Evolutionary conservation across 2,888 invertebrate genomes (phyloP).

Genomic region (Macropis europaea): DNA sequence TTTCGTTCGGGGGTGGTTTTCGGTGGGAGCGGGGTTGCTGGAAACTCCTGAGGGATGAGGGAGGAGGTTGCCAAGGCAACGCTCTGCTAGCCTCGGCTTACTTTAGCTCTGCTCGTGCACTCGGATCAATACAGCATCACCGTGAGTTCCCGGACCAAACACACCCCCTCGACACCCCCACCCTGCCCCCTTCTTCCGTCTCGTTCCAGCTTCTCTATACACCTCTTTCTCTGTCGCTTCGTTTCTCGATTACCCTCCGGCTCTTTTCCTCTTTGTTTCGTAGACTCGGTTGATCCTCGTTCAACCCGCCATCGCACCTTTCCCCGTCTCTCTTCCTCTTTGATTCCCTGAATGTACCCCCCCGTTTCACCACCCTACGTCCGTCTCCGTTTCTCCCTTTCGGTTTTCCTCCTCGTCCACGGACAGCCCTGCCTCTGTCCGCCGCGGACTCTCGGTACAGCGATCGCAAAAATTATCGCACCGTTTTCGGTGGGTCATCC

Average conservation of each 20-base stretch:
- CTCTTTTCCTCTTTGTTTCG: slow-evolving; percentile 31
- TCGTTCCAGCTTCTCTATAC: slow-evolving; percentile 19
- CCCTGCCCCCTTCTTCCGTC: slow-evolving; percentile 19
- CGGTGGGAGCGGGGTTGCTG: slow-evolving; percentile 68
- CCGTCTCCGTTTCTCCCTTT: neutral
- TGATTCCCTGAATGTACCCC: neutral
- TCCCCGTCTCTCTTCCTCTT: slow-evolving; percentile 1
- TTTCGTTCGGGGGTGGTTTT: slow-evolving; percentile 72
- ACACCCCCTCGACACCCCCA: slow-evolving; percentile 69
- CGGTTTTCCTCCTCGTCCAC: slow-evolving; percentile 12
- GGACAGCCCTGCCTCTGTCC: slow-evolving; percentile 31
- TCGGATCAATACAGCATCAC: slow-evolving; percentile 79
- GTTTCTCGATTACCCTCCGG: slow-evolving; percentile 46
- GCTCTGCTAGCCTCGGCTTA: slow-evolving; percentile 74
- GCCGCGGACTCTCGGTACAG: slow-evolving; percentile 44
- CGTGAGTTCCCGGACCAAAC: slow-evolving; percentile 78
- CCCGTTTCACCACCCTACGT: neutral
- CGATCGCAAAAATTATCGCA: slow-evolving; percentile 64
- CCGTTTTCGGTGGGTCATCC: slow-evolving; percentile 53
- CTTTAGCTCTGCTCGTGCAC: slow-evolving; percentile 74
- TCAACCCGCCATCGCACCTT: neutral
- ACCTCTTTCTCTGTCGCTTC: slow-evolving; percentile 44
- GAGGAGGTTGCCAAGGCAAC: slow-evolving; percentile 77
- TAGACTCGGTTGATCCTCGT: neutral
- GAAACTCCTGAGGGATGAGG: slow-evolving; percentile 68